Base-by-base conservation (phyloP, 35 echinoderm and acorn worm genomes). In the Patiria miniata region DNA sequence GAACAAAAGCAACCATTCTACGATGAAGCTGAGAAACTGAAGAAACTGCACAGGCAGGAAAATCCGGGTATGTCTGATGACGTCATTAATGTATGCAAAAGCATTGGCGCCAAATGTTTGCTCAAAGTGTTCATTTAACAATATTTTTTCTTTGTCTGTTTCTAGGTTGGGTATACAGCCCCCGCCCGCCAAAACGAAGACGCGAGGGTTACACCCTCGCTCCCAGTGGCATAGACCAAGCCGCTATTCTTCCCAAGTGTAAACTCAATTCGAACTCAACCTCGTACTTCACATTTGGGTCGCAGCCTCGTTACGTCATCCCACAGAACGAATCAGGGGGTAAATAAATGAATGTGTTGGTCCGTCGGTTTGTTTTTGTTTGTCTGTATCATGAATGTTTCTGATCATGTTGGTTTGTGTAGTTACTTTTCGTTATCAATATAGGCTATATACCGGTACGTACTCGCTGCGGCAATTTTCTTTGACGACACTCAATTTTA, bases 91-190 rank as follows among this genome's bases (percentile, higher is more conserved):
- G 29, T 23, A 73, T 47, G 4, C 4, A 47, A 47, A 47, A 47
- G 4, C 42, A 47, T 12, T 47, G 12, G 12, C 42, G 12, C 42
- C 4, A 47, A 47, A 47, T 12, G 42, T 47, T 47, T 47, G 42
- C 12, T 47, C 42, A n/a, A 23, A 16, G 60, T 21, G n/a, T 68
- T 68, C 30, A 68, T 23, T 68, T 68, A 32, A 23, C 30, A 5
- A 10, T 32, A 4, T 73, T 73, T 26, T 73, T 73, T 0, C 7
- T 36, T 36, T 22, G 0, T 21, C 28, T 18, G 5, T n/a, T 3
- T 36, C 65, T 28, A 87, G 85, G 85, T 78, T 87, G 85, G 85
- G 73, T 87, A 29, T 87, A 87, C 36, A 69, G 78, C 28, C 85
- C 85, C 17, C 40, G 85, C 47, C 85, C 85, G 37, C 65, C 85